Base-by-base conservation (phyloP, 2,797 vertebrate species). In the Micrastur ruficollis region DNA sequence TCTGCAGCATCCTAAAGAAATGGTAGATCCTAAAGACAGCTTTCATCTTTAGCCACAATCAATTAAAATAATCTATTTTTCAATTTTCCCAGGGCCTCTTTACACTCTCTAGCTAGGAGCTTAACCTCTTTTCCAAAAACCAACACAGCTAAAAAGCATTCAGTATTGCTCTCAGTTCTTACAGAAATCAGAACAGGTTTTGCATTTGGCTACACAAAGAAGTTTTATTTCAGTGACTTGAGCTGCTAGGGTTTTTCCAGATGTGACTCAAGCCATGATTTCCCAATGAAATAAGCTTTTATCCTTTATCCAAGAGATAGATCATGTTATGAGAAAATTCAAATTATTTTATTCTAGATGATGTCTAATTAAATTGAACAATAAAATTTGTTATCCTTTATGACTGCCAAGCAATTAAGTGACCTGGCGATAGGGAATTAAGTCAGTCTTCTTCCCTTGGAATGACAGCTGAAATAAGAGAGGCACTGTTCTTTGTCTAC, bases 331-430 rank as follows among this genome's bases (percentile, higher is more conserved):
- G 72, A 94, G 68, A 90, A 94, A 96, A 97, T 92, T 81, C 31
- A 91, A 92, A 93, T 61, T 2, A 83, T 95, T 94, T 96, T 95
- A 95, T 95, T 87, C 91, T 91, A 83, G 81, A 76, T 20, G 56
- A 81, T 95, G 76, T 83, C 91, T 96, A 91, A 97, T 94, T 88
- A 96, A 94, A 96, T 58, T 40, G 82, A 93, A 94, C 88, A 97
- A 97, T 97, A 95, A 91, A 95, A 95, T 89, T 89, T 68, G 67
- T 92, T 96, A 91, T 96, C 88, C 76, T 94, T 92, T 86, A 88
- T 89, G 92, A 93, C 81, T 5, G 0, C 61, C 83, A 93, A 84
- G 83, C 94, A 96, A 93, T 96, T 94, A 97, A 93, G 70, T 97
- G 94, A 95, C 94, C 92, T 65, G 59, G 76, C 88, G 84, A 94